Base-by-base conservation (phyloP, 2,797 vertebrate species). In the Vireo griseus region DNA sequence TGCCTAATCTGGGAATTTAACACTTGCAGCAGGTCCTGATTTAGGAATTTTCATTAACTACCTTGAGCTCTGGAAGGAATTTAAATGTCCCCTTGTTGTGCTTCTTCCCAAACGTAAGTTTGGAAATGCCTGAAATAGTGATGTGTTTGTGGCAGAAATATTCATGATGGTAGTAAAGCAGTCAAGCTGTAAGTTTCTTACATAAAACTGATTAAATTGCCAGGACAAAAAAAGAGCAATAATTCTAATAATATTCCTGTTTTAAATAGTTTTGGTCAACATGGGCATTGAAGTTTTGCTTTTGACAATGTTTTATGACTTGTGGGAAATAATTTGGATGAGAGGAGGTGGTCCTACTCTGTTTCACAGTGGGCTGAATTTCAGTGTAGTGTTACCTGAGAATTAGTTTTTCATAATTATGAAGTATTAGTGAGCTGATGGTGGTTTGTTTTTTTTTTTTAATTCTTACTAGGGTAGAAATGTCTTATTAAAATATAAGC, bases 361-460 rank as follows among this genome's bases (percentile, higher is more conserved):
- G 10, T 59, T 45, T 83, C 50, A 33, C n/a, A 58, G 58, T 26
- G 26, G 65, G 20, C 35, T 68, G 61, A 78, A 77, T 95, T 88
- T 74, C 59, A 20, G 10, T 39, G 19, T 52, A 8, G 6, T 74
- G 37, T 61, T 78, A 75, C 13, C 62, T 44, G 14, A 80, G 22
- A 54, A 50, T 17, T 79, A 5, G 12, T n/a, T 88, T 59, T 48
- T 86, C 19, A 51, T 68, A 10, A 54, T 68, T 77, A 20, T 0
- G 21, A 69, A 48, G 26, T 29, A n/a, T 69, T 86, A 73, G 39
- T 57, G 58, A 80, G 63, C 26, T 78, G 21, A 13, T 29, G 20
- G 8, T 22, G 16, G 4, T 0, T 12, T 24, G 4, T 0, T 12
- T 24, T 48, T 24, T 16, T 65, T 22, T n/a, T 37, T 19, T 5